Percentiles rank a stretch among this genome's conserved stretches.
phyloP scores from a whole-genome alignment of 1,140 invertebrate species.

The Lerema accius region DNA sequence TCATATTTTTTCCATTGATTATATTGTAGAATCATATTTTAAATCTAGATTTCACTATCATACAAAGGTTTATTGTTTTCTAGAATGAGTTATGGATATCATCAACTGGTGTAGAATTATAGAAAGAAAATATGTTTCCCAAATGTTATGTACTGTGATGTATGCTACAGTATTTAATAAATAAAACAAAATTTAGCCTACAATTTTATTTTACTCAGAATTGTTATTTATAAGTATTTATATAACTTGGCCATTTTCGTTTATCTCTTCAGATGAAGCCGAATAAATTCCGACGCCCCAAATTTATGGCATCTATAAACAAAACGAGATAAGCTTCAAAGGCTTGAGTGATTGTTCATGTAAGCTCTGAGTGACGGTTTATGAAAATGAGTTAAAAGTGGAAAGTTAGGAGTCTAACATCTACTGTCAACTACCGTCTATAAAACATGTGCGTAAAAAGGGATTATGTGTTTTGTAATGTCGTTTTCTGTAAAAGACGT shows the following conservation, averaged over 20 bases:
- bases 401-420: slow-evolving; percentile 12
- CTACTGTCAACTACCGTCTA: background rate
- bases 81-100: too few relatives aligned
- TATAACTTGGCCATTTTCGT: slow-evolving; percentile 13
- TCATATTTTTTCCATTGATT: too few relatives aligned
- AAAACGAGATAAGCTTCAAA: slow-evolving; percentile 35
- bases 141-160: too few relatives aligned
- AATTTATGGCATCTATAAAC: slow-evolving; percentile 38
- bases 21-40: too few relatives aligned
- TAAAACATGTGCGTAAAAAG: slow-evolving; percentile 8
- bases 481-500: background rate
- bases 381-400: slow-evolving; percentile 22
- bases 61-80: too few relatives aligned
- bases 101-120: too few relatives aligned
- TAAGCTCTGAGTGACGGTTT: slow-evolving; percentile 21
- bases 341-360: slow-evolving; percentile 28
- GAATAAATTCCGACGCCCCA: slow-evolving; percentile 29
- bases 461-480: background rate
- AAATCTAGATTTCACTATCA: too few relatives aligned
- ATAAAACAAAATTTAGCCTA: background rate
- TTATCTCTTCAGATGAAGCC: slow-evolving; percentile 16
- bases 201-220: background rate
- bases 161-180: background rate
- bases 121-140: too few relatives aligned
- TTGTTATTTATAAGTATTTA: slow-evolving; percentile 11